Base-by-base conservation (phyloP, 1,140 invertebrate species). In the Lasioglossum albipes region DNA sequence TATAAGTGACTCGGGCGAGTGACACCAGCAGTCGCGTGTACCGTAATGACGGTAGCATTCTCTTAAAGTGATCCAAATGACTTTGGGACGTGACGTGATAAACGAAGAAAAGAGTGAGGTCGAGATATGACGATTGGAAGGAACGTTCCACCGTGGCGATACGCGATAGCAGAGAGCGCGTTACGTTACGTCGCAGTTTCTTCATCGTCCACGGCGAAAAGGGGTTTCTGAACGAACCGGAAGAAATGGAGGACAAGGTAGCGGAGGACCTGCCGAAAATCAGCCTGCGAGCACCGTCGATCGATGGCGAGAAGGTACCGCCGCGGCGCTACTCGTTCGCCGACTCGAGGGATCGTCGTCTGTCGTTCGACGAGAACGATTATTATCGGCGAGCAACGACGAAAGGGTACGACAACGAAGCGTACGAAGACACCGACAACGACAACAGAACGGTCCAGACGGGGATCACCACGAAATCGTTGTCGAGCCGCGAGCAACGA, bases 11-110 rank as follows among this genome's bases (percentile, higher is more conserved):
- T 84, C 77, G 81, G 84, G 67, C 78, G 79, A 82, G 79, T 75
- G 82, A 73, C 84, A 84, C 85, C 81, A 87, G 82, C 85, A 67
- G 62, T 86, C 86, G 80, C 83, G 82, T 74, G 68, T 74, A 31
- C 70, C 66, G 78, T 84, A 83, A 84, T 69, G 78, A 82, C 84
- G 81, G 80, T 62, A 80, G 75, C 81, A 65, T 70, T 75, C 75
- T 81, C 68, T 82, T 84, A 70, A 88, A 89, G 81, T 85, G 78
- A 74, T 75, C 79, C 65, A 85, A 88, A 86, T 75, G 78, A 87
- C 79, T 82, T 71, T 83, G 77, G 82, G 82, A 78, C 76, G 81
- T 82, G 81, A 88, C 77, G 78, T 72, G 77, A 73, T 84, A 81
- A 54, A 71, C 64, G 73, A 84, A 75, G 77, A 74, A 85, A 77